Base-by-base conservation (phyloP, 2,888 invertebrate species). In the Choreutis nemorana region DNA sequence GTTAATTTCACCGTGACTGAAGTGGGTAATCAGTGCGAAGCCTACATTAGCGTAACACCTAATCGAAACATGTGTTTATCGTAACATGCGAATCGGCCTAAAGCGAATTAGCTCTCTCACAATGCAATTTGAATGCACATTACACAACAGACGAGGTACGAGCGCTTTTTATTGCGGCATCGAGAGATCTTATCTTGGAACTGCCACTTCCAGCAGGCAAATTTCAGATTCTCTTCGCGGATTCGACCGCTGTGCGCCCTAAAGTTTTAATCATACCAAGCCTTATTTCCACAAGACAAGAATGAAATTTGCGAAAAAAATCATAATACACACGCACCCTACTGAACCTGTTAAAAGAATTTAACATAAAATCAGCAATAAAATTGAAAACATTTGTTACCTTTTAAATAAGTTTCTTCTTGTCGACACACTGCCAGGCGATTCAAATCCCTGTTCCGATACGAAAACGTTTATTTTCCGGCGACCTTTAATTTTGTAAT, bases 61-160 rank as follows among this genome's bases (percentile, higher is more conserved):
- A 70, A 73, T 72, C 67, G 72, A 61, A 73, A 66, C 75, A 77
- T 75, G 63, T 75, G 75, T 77, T 77, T 75, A 78, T 75, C 75
- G 75, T 63, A 66, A 71, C 70, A 65, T 66, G 70, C 68, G 71
- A 70, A 77, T 77, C 77, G 62, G 70, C 72, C 73, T 75, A 71
- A 73, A 68, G 72, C 73, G 75, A 77, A 77, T 78, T 77, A 78
- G 77, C 73, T 78, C 72, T 73, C 77, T 75, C 75, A 78, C 77
- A 77, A 78, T 78, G 78, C 78, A 78, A 78, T 78, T 78, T 77
- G 75, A 77, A 77, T 77, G 78, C 75, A 75, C 72, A 77, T 78
- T 77, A 77, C 77, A 77, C 78, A 77, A 75, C 77, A 70, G 68
- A 73, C 75, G 68, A 71, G 65, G 73, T 73, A 75, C 73, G 62